phyloP scores from a whole-genome alignment of 2,113 vertebrate genomes.

The Brachypteracias leptosomus region DNA sequence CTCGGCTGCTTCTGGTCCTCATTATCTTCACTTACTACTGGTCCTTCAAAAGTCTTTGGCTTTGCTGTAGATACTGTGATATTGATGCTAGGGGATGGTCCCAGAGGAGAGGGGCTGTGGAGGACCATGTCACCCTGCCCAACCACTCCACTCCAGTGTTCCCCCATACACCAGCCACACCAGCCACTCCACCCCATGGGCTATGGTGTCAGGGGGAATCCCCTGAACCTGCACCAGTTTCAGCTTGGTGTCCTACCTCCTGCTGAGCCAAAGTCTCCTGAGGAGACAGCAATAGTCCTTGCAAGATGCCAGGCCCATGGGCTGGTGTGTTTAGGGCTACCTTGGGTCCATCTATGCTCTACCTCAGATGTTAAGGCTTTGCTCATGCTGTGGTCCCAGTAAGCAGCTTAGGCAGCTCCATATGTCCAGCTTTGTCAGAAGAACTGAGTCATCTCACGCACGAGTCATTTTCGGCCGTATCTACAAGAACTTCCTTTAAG shows the following conservation, averaged over 20 bases:
- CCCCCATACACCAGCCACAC: no score
- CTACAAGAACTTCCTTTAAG: no score
- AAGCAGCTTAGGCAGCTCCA: neutral
- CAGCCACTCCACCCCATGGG: accelerated
- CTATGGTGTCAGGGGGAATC: neutral
- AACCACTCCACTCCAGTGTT: accelerated
- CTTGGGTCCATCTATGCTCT: accelerated
- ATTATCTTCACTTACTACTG: neutral
- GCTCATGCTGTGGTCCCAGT: accelerated
- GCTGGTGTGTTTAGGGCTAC: neutral
- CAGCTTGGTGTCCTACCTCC: neutral
- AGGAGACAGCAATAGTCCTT: accelerated
- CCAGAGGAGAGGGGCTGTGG: no score
- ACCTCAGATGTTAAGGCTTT: neutral
- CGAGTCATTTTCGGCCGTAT: accelerated
- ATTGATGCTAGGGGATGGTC: neutral
- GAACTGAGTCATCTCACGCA: neutral
- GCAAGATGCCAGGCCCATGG: neutral
- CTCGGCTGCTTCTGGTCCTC: neutral
- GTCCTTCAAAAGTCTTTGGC: neutral
- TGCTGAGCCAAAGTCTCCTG: neutral
- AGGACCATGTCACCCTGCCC: neutral
- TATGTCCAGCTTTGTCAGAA: accelerated
- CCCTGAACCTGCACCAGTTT: no score
- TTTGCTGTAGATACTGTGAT: neutral